Evolutionary conservation across 2,797 vertebrate genomes (phyloP).

Genomic region (Dicrostonyx torquatus): DNA sequence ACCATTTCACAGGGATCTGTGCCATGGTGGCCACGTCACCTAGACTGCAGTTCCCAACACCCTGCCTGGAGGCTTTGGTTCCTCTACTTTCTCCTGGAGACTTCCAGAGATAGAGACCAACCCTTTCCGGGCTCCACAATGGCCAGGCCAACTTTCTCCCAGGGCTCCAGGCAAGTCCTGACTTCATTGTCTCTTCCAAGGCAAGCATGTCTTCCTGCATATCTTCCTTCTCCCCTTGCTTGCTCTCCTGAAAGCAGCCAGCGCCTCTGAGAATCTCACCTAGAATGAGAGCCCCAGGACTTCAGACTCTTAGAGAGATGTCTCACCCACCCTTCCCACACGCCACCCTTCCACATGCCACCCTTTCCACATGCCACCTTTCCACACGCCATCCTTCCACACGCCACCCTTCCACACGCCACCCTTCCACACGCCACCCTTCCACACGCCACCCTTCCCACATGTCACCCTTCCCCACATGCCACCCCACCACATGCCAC

Average conservation of each 20-base stretch:
- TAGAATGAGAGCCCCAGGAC: background rate
- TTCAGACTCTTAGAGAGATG: background rate
- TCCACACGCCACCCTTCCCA: too few species aligned
- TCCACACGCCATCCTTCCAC: too few species aligned
- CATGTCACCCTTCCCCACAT: too few species aligned
- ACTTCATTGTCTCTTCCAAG: background rate
- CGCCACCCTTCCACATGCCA: too few species aligned
- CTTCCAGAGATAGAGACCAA: background rate
- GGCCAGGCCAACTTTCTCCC: background rate
- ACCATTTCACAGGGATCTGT: background rate
- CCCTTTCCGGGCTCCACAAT: background rate
- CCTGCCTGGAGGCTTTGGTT: background rate
- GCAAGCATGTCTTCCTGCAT: background rate
- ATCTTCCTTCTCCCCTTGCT: background rate
- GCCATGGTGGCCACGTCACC: background rate
- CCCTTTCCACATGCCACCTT: too few species aligned
- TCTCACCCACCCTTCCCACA: background rate
- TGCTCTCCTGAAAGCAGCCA: background rate
- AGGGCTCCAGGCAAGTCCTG: background rate
- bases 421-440: too few species aligned
- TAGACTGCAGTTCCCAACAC: background rate
- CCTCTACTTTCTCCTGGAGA: background rate
- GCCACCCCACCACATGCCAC: too few species aligned
- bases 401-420: too few species aligned
- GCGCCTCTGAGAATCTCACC: background rate